phyloP scores from a whole-genome alignment of 2,888 invertebrate species.

The Imbricaverruca yamaguchii region DNA sequence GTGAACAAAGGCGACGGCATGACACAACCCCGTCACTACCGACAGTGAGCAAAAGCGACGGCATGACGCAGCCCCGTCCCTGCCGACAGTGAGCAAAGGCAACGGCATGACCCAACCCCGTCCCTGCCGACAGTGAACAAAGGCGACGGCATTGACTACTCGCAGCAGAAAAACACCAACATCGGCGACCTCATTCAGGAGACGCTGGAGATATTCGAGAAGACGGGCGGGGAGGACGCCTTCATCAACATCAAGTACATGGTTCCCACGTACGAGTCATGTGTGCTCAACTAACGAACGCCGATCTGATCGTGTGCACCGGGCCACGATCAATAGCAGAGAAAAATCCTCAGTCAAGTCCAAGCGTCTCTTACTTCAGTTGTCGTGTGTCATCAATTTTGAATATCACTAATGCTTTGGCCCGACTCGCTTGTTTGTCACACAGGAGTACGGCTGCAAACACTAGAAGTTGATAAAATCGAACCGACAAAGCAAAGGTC shows the following conservation, averaged over 20 bases:
- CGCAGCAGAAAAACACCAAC: conserved; percentile 76
- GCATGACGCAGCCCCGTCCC: conserved; percentile 51
- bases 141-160: conserved; percentile 84
- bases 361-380: not conserved
- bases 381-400: not conserved
- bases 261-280: conserved; percentile 94
- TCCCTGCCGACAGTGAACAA: conserved; percentile 59
- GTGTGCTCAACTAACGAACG: conserved; percentile 57
- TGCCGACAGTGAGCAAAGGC: no score
- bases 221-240: conserved; percentile 89
- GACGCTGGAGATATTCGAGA: conserved; percentile 81
- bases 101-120: not conserved
- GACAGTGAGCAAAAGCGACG: conserved; percentile 77
- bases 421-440: not conserved
- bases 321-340: no score
- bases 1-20: no score
- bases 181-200: conserved; percentile 86
- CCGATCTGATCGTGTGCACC: no score
- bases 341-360: not conserved
- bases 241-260: conserved; percentile 98
- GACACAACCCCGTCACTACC: conserved; percentile 29
- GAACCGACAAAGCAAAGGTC: no score
- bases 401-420: not conserved
- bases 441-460: not conserved
- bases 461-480: no score